These are phyloP conservation scores for Bolborhynchus lineola DNA, from an alignment of 2,113 vertebrate species.

Conservation along the genomic window DNA sequence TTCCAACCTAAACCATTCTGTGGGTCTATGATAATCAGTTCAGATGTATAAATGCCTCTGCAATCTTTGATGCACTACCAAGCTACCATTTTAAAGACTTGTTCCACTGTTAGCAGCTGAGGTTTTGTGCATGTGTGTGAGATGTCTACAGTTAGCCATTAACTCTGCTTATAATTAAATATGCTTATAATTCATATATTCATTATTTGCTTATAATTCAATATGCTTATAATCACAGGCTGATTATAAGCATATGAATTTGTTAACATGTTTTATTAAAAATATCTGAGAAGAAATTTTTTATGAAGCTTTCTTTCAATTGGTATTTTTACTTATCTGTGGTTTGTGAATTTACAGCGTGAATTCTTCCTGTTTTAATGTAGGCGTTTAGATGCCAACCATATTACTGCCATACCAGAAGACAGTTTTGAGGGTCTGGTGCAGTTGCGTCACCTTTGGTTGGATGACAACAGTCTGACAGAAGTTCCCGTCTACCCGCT, in stretches of 20 bases:
- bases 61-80: not conserved
- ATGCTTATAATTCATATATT: not conserved
- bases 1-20: not conserved
- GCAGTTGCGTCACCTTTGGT: constrained; percentile 94
- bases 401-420: constrained; percentile 89
- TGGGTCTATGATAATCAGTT: not conserved
- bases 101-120: not conserved
- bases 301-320: not conserved
- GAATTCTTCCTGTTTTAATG: not conserved
- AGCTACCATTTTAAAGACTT: not conserved
- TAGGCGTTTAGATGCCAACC: constrained; percentile 95
- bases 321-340: not conserved
- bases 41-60: not conserved
- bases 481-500: constrained; percentile 88
- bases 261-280: not conserved
- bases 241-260: not conserved
- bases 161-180: not conserved
- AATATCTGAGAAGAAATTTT: not conserved
- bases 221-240: not conserved
- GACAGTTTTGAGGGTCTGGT: constrained; percentile 93
- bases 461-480: constrained; percentile 93
- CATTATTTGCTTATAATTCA: not conserved
- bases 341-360: not conserved
- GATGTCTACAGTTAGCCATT: not conserved
- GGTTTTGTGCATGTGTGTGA: not conserved